Conservation (phyloP, 2,113 vertebrate genomes). For the Mobula birostris region DNA sequence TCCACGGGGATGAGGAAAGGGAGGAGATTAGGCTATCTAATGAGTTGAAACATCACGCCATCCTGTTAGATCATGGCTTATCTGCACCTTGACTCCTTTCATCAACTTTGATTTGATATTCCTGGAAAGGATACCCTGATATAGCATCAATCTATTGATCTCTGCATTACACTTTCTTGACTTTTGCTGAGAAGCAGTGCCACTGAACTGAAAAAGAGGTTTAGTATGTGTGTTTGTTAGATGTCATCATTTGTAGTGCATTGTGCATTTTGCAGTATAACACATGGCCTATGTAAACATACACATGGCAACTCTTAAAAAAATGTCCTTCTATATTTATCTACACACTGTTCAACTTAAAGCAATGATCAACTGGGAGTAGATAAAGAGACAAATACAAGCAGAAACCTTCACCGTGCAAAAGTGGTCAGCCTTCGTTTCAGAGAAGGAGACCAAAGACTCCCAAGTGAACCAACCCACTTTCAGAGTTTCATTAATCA, state of each 20-base stretch:
- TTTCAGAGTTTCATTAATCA: conserved; percentile 27
- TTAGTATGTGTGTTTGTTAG: not conserved
- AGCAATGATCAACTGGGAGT: not conserved
- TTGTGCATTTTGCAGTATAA: not conserved
- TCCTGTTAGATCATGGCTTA: not conserved
- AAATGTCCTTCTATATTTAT: not conserved
- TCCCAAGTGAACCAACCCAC: not conserved
- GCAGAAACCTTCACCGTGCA: not conserved
- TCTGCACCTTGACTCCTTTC: not conserved
- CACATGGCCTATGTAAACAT: not conserved
- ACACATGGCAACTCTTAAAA: not conserved
- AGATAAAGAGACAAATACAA: not conserved
- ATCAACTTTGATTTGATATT: not conserved
- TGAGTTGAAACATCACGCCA: not conserved
- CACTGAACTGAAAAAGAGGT: not conserved
- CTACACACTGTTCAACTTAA: not conserved
- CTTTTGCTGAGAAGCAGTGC: not conserved
- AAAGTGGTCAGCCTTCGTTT: not conserved
- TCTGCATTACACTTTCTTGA: not conserved
- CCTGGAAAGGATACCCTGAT: not conserved
- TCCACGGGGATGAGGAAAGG: not conserved
- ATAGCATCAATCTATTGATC: not conserved
- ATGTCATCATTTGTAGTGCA: not conserved
- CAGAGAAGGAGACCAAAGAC: not conserved
- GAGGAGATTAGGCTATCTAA: not conserved